These are phyloP conservation scores for Ophthalmotilapia sp. DNA, from an alignment of 2,113 vertebrate genomes.

Conservation along the genomic window DNA sequence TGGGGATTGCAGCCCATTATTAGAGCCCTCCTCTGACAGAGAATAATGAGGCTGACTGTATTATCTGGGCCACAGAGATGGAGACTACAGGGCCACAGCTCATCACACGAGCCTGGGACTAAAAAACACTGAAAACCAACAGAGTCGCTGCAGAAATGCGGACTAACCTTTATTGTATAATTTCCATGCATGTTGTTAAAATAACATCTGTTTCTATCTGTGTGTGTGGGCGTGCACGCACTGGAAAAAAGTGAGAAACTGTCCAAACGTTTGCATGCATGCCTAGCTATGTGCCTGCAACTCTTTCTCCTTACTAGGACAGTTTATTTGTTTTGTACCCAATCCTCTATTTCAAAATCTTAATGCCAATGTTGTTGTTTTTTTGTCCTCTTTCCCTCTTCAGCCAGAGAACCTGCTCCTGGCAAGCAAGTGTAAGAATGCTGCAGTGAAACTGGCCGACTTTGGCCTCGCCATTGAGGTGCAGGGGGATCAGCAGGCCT, in stretches of 20 bases:
- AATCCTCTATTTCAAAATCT: not conserved
- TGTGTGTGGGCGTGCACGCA: not conserved
- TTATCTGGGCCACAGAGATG: slow-evolving; percentile 65
- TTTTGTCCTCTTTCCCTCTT: not conserved
- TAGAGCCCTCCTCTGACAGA: slow-evolving; percentile 64
- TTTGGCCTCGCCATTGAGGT: slow-evolving; percentile 95
- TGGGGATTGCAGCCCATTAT: slow-evolving; percentile 63
- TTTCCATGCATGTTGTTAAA: not conserved
- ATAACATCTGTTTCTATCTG: not conserved
- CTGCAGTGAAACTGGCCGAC: slow-evolving; percentile 91
- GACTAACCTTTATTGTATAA: not conserved
- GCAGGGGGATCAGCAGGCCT: slow-evolving; percentile 95
- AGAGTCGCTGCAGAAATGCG: not conserved
- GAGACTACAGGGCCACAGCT: slow-evolving; percentile 24
- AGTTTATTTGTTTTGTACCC: not conserved
- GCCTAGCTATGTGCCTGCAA: not conserved
- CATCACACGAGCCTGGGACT: not conserved
- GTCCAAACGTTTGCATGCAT: not conserved
- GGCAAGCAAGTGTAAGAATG: slow-evolving; percentile 96
- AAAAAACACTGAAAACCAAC: not conserved
- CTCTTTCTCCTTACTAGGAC: not conserved
- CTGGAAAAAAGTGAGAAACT: not conserved
- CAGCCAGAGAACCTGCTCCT: slow-evolving; percentile 95
- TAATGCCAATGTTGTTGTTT: not conserved
- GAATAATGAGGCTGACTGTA: slow-evolving; percentile 66